Evolutionary conservation across 2,797 vertebrate species (phyloP), one percentile per base, ranked within the genome.

Genomic region (Tadarida brasiliensis): DNA sequence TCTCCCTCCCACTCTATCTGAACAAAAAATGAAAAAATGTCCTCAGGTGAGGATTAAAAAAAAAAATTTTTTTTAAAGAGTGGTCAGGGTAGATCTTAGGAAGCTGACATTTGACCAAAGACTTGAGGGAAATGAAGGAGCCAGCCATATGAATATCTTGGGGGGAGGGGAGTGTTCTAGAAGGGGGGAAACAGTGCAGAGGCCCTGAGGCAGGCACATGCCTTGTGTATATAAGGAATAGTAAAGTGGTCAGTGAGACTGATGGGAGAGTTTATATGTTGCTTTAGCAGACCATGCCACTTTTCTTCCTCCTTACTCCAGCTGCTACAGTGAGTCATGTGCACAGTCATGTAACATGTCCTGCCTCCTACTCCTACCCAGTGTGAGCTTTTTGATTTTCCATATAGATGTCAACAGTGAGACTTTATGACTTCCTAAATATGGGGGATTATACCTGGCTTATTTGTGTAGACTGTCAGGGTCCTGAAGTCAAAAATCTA

Each of bases 41-140:
- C 39, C 39, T 44, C 39, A 44, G 39, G 3, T 44, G 39, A 5
- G 39, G 39, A 44, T 44, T 44, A 44, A 44, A 44, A 44, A 44
- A 44, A 44, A 44, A 44, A 44, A 44, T n/a, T 19, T 71, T 80
- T 87, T 68, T 57, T 30, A 49, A 57, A 84, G 17, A 28, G 83
- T 30, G 26, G 35, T 89, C 71, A 71, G 47, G 30, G 39, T 26
- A 88, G 70, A 61, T 54, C 54, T 83, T 78, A 92, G 70, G 17
- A 84, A 82, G 54, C 2, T 91, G 65, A 86, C 65, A 63, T 47
- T 33, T 49, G 61, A 74, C n/a, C 74, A 65, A 94, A 74, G 49
- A 67, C n/a, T 74, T 80, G 17, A 73, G n/a, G 67, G 59, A 87
- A 95, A 54, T 57, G 15, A 81, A 91, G 35, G 49, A 87, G 51